Conservation (phyloP, 2,113 vertebrate species). For the Glaucidium brasilianum region DNA sequence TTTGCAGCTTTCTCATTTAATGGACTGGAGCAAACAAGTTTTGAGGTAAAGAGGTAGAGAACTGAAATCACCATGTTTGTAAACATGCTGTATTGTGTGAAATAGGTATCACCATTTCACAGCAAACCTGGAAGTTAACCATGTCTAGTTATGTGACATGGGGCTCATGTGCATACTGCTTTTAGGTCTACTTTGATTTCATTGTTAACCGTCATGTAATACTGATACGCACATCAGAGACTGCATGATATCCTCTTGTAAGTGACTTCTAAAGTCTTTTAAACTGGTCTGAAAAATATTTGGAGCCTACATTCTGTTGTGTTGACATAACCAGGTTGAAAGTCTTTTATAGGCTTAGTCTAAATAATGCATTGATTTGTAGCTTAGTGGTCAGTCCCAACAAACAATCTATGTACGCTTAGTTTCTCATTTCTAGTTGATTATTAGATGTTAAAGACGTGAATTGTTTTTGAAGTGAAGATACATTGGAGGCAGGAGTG, state of each 20-base stretch:
- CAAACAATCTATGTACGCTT: not conserved
- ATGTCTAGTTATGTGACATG: fast-evolving
- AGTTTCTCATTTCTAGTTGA: not conserved
- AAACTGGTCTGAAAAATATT: not conserved
- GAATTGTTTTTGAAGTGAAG: not conserved
- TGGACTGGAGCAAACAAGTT: not conserved
- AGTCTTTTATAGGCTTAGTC: not conserved
- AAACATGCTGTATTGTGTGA: not conserved
- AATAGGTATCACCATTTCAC: not conserved
- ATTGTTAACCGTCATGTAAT: not conserved
- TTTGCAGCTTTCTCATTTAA: not conserved
- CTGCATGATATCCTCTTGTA: not conserved
- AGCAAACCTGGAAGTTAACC: not conserved
- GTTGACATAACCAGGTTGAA: not conserved
- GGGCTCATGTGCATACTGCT: not conserved
- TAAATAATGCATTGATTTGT: not conserved
- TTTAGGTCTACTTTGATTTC: not conserved
- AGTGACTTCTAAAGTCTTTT: not conserved
- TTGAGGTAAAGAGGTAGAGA: not conserved
- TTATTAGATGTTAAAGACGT: not conserved
- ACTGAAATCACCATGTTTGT: not conserved
- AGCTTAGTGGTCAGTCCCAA: not conserved
- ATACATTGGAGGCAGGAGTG: not conserved
- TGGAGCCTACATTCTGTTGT: not conserved
- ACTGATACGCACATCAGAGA: not conserved